Percentiles rank a stretch among this genome's conserved stretches.
Conservation (phyloP, 2,888 invertebrate species). For the Ptychoptera albimana region DNA sequence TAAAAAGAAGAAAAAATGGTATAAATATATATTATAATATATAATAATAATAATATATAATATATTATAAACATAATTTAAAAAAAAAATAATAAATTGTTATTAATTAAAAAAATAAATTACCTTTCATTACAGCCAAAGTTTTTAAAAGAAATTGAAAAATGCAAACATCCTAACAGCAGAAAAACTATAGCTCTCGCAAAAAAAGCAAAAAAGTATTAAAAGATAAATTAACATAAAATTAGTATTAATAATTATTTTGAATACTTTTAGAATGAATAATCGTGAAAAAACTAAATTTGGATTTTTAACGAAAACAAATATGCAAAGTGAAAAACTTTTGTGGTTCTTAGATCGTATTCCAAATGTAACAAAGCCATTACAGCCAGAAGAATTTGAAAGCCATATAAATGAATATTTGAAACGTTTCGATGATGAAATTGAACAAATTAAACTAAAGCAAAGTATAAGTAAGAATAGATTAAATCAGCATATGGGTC, state of each 20-base stretch:
- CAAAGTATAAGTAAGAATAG: slow-evolving; percentile 51
- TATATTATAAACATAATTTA: too few species aligned
- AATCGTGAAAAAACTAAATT: slow-evolving; percentile 44
- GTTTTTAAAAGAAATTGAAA: slow-evolving; percentile 33
- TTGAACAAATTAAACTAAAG: slow-evolving; percentile 62
- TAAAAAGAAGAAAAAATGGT: too few species aligned
- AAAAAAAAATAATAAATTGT: too few species aligned
- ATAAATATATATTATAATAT: too few species aligned
- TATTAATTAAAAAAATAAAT: too few species aligned
- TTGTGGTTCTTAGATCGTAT: slow-evolving; percentile 59
- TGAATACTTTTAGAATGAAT: slow-evolving; percentile 29
- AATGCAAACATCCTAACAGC: slow-evolving; percentile 70
- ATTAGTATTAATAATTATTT: slow-evolving; percentile 1
- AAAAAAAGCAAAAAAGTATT: slow-evolving; percentile 51
- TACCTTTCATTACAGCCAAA: slow-evolving; percentile 24
- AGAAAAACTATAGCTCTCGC: slow-evolving; percentile 59
- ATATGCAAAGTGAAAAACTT: slow-evolving; percentile 58
- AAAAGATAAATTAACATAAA: slow-evolving; percentile 6
- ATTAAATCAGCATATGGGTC: slow-evolving; percentile 61
- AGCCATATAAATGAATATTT: slow-evolving; percentile 36
- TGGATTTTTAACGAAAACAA: slow-evolving; percentile 52
- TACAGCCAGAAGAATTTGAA: slow-evolving; percentile 42
- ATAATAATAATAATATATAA: too few species aligned
- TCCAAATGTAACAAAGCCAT: slow-evolving; percentile 33
- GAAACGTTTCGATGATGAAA: slow-evolving; percentile 54